A percentile compares a stretch with the other conserved stretches of the same genome.
Conservation (phyloP, 1,140 invertebrate genomes). For the Trinorchestia longiramus region DNA sequence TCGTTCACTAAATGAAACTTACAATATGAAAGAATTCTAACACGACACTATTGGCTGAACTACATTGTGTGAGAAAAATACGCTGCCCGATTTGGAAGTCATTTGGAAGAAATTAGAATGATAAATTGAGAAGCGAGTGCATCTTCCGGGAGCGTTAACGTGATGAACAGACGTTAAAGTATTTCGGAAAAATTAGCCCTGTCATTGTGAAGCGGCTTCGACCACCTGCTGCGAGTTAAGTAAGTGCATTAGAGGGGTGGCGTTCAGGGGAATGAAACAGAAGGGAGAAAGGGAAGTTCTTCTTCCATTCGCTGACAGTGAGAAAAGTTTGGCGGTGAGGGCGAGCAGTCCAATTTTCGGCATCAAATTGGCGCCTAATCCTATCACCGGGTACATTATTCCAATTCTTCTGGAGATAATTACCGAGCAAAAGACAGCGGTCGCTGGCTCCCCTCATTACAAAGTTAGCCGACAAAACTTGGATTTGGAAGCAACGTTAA, state of each 20-base stretch:
- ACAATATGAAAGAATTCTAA: not conserved
- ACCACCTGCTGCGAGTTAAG: not conserved
- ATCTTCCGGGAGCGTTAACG: not conserved
- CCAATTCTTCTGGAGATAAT: constrained; percentile 53
- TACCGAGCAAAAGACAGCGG: constrained; percentile 50
- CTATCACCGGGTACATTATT: constrained; percentile 49
- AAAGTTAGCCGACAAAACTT: constrained; percentile 39
- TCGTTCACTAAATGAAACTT: not conserved
- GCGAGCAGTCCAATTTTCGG: constrained; percentile 50
- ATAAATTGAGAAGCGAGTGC: not conserved
- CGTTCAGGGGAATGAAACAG: not conserved
- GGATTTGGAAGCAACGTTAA: constrained; percentile 46
- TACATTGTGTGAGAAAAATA: not conserved
- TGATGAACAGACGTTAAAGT: not conserved
- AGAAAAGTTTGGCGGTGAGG: constrained; percentile 17
- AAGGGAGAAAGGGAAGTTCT: not conserved
- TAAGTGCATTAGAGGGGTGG: not conserved
- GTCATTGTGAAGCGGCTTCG: not conserved
- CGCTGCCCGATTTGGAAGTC: not conserved
- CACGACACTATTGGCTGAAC: not conserved
- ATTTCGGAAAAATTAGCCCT: not conserved
- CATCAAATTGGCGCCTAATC: constrained; percentile 52
- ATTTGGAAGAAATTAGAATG: not conserved
- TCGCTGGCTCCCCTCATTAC: constrained; percentile 35
- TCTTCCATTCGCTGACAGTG: constrained; percentile 11